Conservation (phyloP, 2,888 invertebrate genomes). For the Melanostoma scalare region DNA sequence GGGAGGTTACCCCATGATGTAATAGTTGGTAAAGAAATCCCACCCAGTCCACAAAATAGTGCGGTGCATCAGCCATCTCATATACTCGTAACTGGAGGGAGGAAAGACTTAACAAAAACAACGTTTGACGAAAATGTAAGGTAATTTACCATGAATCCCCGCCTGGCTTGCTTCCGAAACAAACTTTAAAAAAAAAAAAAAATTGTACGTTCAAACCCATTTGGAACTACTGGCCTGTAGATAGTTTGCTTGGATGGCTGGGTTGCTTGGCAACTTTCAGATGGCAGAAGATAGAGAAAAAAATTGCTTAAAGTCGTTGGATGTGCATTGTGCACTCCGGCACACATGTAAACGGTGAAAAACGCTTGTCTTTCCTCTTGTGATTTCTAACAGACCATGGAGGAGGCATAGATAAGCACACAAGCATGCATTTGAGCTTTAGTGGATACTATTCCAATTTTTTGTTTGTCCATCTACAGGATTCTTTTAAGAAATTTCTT, state of each 20-base stretch:
- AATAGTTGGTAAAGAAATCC: background rate
- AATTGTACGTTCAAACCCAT: conserved; percentile 12
- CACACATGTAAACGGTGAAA: conserved; percentile 14
- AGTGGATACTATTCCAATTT: background rate
- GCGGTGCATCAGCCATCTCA: conserved; percentile 20
- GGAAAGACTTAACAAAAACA: conserved; percentile 42
- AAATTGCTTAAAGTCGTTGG: conserved; percentile 46
- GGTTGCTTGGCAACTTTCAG: conserved; percentile 41
- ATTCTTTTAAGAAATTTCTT: no score
- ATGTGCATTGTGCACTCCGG: conserved; percentile 20
- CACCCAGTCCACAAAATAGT: conserved; percentile 9
- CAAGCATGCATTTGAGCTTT: conserved; percentile 35
- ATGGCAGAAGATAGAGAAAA: conserved; percentile 3
- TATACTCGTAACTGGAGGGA: background rate
- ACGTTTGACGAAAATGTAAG: conserved; percentile 64
- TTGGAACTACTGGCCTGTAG: conserved; percentile 50
- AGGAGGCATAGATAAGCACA: conserved; percentile 45
- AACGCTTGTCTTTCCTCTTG: conserved; percentile 24
- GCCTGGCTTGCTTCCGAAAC: conserved; percentile 47
- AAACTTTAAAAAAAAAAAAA: background rate
- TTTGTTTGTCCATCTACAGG: background rate
- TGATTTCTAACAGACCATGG: conserved; percentile 40
- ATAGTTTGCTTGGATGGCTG: conserved; percentile 48
- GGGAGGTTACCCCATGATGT: no score
- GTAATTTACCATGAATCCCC: conserved; percentile 64